Evolutionary conservation across 35 echinoderm and acorn worm genomes (phyloP).

Genomic region (Ptychodera flava): DNA sequence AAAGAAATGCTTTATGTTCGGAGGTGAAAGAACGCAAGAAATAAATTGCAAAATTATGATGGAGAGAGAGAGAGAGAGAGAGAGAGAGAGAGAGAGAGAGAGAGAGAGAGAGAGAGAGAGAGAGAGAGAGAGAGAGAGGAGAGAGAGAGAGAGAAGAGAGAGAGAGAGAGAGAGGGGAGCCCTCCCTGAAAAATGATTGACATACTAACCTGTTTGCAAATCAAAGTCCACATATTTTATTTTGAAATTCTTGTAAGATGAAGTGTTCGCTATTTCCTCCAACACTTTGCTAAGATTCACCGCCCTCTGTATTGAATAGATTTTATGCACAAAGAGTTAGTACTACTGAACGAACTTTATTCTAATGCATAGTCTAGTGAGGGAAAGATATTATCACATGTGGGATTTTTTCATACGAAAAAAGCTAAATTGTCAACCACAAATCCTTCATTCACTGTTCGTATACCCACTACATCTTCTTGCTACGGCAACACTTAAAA

Average conservation of each 20-base stretch:
- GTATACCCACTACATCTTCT: too few relatives aligned
- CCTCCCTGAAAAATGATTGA: background rate
- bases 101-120: background rate
- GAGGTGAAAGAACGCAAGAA: background rate
- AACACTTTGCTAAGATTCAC: slow-evolving; percentile 44
- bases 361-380: too few relatives aligned
- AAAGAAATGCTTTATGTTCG: too few relatives aligned
- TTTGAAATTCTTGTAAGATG: slow-evolving; percentile 36
- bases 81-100: background rate
- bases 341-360: too few relatives aligned
- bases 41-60: background rate
- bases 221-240: slow-evolving; percentile 47
- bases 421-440: too few relatives aligned
- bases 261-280: slow-evolving; percentile 22
- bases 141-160: background rate
- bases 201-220: slow-evolving; percentile 41
- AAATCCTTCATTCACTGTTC: too few relatives aligned
- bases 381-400: too few relatives aligned
- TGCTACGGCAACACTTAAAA: too few relatives aligned
- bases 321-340: too few relatives aligned
- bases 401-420: too few relatives aligned
- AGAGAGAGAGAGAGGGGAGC: background rate
- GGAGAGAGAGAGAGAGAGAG: background rate
- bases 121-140: background rate
- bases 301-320: slow-evolving; percentile 50